phyloP scores from a whole-genome alignment of 2,797 vertebrate species.

The Falco naumanni region DNA sequence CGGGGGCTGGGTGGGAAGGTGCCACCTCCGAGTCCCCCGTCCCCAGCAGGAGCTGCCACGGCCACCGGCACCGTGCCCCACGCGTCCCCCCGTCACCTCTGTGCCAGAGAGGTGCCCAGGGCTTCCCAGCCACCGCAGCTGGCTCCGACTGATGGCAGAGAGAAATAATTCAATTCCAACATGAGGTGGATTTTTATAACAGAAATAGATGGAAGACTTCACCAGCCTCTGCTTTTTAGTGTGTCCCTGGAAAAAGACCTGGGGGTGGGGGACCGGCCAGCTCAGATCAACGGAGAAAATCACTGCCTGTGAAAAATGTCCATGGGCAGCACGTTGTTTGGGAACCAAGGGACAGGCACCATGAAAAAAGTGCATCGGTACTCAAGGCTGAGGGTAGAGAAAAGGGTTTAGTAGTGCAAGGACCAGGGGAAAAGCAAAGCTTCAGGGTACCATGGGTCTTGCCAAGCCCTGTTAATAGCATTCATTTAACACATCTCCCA shows the following conservation, averaged over 20 bases:
- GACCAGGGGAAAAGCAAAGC: neutral
- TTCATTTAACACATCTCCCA: neutral
- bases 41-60: neutral
- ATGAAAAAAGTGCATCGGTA: neutral
- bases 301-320: conserved; percentile 16
- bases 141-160: fast-evolving
- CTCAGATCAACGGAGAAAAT: conserved; percentile 27
- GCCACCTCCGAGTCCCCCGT: neutral
- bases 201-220: neutral
- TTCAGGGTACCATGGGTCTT: neutral
- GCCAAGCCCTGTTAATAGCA: conserved; percentile 23
- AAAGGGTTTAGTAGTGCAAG: neutral
- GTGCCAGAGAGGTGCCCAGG: too few species aligned
- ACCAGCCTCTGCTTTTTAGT: neutral
- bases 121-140: neutral
- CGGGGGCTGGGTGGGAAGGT: neutral
- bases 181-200: neutral
- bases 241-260: neutral
- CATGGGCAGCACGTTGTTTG: neutral
- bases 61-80: neutral
- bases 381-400: neutral
- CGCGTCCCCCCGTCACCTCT: fast-evolving
- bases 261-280: neutral
- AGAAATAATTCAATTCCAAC: neutral
- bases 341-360: neutral